Percentiles rank a stretch among this genome's conserved stretches.
Evolutionary conservation across 1,140 invertebrate genomes (phyloP).

Genomic region (Drosophila parvula): DNA sequence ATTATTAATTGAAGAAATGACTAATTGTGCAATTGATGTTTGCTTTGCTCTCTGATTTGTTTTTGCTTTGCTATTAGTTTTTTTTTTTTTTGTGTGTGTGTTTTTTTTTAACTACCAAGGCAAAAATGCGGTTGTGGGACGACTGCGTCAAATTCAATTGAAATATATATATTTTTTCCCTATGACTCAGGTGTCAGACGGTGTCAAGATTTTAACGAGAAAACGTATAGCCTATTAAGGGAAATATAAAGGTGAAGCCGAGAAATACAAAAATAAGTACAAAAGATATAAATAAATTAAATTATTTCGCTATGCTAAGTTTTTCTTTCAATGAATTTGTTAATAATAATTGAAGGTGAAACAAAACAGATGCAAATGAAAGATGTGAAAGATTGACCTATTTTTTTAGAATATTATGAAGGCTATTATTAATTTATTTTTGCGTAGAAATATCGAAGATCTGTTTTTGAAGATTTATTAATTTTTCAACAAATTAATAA

Average conservation of each 20-base stretch:
- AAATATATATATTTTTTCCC: background rate
- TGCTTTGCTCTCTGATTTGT: slow-evolving; percentile 29
- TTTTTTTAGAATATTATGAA: background rate
- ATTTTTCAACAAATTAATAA: background rate
- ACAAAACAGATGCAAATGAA: background rate
- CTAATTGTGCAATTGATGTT: slow-evolving; percentile 74
- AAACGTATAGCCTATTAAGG: slow-evolving; percentile 23
- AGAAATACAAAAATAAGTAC: background rate
- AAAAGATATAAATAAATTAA: background rate
- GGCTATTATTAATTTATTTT: background rate
- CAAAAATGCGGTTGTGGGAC: slow-evolving; percentile 38
- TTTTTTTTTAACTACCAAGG: slow-evolving; percentile 49
- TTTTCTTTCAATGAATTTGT: background rate
- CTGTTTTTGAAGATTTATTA: too few relatives aligned
- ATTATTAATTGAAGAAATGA: slow-evolving; percentile 78
- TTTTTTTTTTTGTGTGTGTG: slow-evolving; percentile 11
- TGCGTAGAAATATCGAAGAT: background rate
- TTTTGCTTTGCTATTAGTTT: slow-evolving; percentile 18
- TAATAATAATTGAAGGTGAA: slow-evolving; percentile 11
- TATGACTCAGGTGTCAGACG: slow-evolving; percentile 51
- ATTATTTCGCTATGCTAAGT: background rate
- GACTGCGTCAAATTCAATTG: slow-evolving; percentile 56
- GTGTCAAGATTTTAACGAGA: slow-evolving; percentile 21
- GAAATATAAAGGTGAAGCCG: slow-evolving; percentile 10
- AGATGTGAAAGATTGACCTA: slow-evolving; percentile 3